Conservation (phyloP, 2,888 invertebrate species). For the Pantelozetes paolii region DNA sequence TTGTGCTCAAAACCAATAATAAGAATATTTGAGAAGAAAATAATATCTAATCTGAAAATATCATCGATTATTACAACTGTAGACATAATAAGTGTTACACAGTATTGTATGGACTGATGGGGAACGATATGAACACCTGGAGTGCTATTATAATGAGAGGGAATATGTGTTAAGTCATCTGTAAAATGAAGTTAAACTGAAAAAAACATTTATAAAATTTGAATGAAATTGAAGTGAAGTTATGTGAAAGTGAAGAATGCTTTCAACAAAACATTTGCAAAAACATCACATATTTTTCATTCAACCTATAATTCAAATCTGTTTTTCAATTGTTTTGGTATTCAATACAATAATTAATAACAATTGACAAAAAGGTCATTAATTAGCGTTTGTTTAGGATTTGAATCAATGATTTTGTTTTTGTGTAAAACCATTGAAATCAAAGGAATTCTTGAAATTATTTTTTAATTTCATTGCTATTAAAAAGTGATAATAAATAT, state of each 20-base stretch:
- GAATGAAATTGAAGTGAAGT: background rate
- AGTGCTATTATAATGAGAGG: background rate
- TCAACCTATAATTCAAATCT: background rate
- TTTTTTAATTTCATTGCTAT: too few relatives aligned
- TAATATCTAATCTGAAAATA: background rate
- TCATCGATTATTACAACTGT: background rate
- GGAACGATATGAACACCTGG: constrained; percentile 23
- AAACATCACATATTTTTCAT: background rate
- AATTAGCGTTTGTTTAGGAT: too few relatives aligned
- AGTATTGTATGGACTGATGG: background rate
- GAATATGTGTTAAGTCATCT: constrained; percentile 4
- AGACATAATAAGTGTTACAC: background rate
- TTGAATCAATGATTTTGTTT: too few relatives aligned
- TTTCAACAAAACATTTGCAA: background rate
- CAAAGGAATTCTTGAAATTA: too few relatives aligned
- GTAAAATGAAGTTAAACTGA: constrained; percentile 5
- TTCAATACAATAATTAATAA: too few relatives aligned
- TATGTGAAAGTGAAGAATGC: background rate
- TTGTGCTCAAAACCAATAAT: background rate
- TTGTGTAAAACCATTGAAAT: too few relatives aligned
- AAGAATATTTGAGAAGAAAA: background rate
- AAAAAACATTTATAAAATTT: background rate
- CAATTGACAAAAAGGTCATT: too few relatives aligned
- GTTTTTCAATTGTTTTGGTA: background rate
- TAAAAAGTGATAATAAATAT: too few relatives aligned